A percentile compares a stretch with the other conserved stretches of the same genome.
Evolutionary conservation across 1,140 invertebrate species (phyloP).

Genomic region (Platorchestia sp.): DNA sequence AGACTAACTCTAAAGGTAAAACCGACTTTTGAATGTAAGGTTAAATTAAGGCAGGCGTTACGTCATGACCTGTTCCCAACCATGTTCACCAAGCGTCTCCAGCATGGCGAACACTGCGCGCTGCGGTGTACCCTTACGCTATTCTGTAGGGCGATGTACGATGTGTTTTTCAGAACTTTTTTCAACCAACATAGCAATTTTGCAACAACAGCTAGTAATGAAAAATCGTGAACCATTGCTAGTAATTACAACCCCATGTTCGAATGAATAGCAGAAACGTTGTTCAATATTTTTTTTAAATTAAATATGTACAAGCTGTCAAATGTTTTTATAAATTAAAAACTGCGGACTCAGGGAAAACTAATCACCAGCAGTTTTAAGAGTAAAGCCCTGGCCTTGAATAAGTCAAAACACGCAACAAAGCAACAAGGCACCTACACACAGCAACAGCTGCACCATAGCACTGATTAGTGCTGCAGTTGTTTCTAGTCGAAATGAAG

Average conservation of each 20-base stretch:
- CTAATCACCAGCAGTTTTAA: background rate
- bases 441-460: too few species aligned
- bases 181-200: background rate
- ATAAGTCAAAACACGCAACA: background rate
- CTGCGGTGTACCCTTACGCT: background rate
- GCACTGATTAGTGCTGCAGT: too few species aligned
- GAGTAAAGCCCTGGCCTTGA: background rate
- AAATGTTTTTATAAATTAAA: background rate
- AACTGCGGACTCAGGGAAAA: background rate
- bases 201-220: background rate
- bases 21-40: too few species aligned
- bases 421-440: background rate
- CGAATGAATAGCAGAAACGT: background rate
- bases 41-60: too few species aligned
- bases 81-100: background rate
- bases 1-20: too few species aligned
- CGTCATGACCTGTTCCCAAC: background rate
- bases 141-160: background rate
- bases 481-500: too few species aligned
- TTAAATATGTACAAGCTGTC: background rate
- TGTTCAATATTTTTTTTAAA: background rate
- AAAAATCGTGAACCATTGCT: background rate
- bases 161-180: background rate
- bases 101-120: background rate
- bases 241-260: background rate